Conservation (phyloP, 2,113 vertebrate species). For the Callospermophilus lateralis region DNA sequence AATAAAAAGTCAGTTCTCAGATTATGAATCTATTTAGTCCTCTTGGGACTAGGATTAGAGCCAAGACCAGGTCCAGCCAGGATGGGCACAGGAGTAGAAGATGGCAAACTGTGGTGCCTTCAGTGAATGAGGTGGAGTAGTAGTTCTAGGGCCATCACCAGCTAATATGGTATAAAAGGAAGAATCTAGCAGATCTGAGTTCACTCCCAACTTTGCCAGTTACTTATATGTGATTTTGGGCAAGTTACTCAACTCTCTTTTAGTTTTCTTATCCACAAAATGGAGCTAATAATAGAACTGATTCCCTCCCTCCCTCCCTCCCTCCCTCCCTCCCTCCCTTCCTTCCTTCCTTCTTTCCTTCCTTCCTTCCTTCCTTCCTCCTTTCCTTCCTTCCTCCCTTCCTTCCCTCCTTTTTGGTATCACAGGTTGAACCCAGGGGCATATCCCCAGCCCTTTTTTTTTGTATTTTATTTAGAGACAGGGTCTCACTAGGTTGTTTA, state of each 20-base stretch:
- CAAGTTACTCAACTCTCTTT: background rate
- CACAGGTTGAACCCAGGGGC: too few relatives aligned
- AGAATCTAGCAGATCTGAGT: background rate
- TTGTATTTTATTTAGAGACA: too few relatives aligned
- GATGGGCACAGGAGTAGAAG: background rate
- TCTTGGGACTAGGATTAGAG: slow-evolving; percentile 1
- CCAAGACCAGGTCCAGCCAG: background rate
- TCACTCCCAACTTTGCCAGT: background rate
- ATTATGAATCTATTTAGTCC: background rate
- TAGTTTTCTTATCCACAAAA: background rate
- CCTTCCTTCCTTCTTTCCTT: too few relatives aligned
- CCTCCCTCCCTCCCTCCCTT: rapidly evolving
- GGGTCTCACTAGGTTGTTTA: too few relatives aligned
- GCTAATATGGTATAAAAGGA: background rate
- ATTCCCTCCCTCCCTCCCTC: too few relatives aligned
- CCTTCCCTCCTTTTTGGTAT: too few relatives aligned
- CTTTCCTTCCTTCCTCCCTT: too few relatives aligned
- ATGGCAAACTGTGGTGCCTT: slow-evolving; percentile 13
- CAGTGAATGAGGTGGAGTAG: background rate
- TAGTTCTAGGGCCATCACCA: background rate
- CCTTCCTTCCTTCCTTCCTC: too few relatives aligned
- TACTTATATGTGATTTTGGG: background rate
- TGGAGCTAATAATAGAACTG: background rate
- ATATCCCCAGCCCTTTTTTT: too few relatives aligned
- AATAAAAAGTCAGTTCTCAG: slow-evolving; percentile 12